Evolutionary conservation across 2,888 invertebrate species (phyloP).

Genomic region (Selenia dentaria): DNA sequence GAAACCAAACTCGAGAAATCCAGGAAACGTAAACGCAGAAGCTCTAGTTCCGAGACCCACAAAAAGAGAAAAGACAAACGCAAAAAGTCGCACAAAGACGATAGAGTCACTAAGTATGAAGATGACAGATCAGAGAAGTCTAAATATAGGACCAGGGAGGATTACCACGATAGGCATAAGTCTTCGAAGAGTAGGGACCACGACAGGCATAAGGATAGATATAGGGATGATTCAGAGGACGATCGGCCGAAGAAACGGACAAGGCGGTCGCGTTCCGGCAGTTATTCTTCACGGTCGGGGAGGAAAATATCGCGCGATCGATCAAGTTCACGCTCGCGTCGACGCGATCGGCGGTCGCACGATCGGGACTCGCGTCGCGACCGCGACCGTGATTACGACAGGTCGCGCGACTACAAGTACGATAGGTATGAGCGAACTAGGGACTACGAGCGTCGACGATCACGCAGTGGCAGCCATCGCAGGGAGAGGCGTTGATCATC

Average conservation of each 20-base stretch:
- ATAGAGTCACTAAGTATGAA: slow-evolving; percentile 56
- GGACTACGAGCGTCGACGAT: slow-evolving; percentile 67
- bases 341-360: slow-evolving; percentile 41
- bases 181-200: slow-evolving; percentile 50
- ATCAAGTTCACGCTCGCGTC: slow-evolving; percentile 45
- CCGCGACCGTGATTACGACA: slow-evolving; percentile 49
- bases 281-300: slow-evolving; percentile 61
- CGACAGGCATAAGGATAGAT: slow-evolving; percentile 59
- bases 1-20: slow-evolving; percentile 52
- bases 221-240: slow-evolving; percentile 70
- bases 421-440: slow-evolving; percentile 80
- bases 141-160: slow-evolving; percentile 57
- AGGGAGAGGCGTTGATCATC: slow-evolving; percentile 76
- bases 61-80: slow-evolving; percentile 62
- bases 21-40: slow-evolving; percentile 68
- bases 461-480: slow-evolving; percentile 64
- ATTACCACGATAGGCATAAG: slow-evolving; percentile 60
- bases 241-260: slow-evolving; percentile 63
- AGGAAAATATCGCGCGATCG: slow-evolving; percentile 52
- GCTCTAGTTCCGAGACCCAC: slow-evolving; percentile 60
- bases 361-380: slow-evolving; percentile 44
- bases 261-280: slow-evolving; percentile 65
- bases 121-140: slow-evolving; percentile 54
- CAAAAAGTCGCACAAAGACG: slow-evolving; percentile 56
- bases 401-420: slow-evolving; percentile 48